A percentile compares a stretch with the other conserved stretches of the same genome.
Conservation (phyloP, 1,140 invertebrate species). For the Pseudachorutes palmiensis region DNA sequence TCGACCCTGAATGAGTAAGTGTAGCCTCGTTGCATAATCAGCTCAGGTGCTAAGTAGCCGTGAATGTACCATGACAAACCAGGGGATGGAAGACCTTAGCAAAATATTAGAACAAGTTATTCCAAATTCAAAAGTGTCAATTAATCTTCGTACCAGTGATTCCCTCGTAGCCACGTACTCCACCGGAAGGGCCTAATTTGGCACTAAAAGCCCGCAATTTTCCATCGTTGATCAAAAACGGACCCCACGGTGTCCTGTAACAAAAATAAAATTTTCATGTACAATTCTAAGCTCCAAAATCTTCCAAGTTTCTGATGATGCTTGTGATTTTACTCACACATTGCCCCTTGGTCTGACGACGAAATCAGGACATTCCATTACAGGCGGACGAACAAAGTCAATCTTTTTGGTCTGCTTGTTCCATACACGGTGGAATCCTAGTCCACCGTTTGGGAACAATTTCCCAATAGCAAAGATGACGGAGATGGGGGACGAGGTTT, state of each 20-base stretch:
- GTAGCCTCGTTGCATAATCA: constrained; percentile 75
- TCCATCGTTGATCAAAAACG: constrained; percentile 65
- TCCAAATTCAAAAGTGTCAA: neutral
- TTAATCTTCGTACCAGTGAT: constrained; percentile 47
- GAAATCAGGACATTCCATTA: constrained; percentile 7
- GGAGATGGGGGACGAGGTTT: constrained; percentile 54
- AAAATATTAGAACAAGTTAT: constrained; percentile 13
- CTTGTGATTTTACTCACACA: constrained; percentile 14
- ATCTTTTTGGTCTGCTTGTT: constrained; percentile 50
- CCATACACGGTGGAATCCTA: constrained; percentile 73
- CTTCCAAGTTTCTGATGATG: no score
- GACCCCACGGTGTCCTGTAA: constrained; percentile 60
- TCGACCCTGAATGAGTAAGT: constrained; percentile 72
- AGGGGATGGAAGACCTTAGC: constrained; percentile 50
- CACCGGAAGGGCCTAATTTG: constrained; percentile 70
- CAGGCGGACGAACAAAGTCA: constrained; percentile 1
- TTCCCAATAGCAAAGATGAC: constrained; percentile 78
- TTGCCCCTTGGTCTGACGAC: neutral
- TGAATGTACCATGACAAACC: constrained; percentile 74
- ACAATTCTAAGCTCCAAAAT: no score
- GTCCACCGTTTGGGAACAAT: constrained; percentile 67
- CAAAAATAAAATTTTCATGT: constrained; percentile 12
- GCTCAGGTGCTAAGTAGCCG: constrained; percentile 72
- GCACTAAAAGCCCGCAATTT: constrained; percentile 65
- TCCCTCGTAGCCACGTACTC: constrained; percentile 63